These are phyloP conservation scores for Sebastes vulpes DNA, from an alignment of 2,797 vertebrate species.

Conservation along the genomic window DNA sequence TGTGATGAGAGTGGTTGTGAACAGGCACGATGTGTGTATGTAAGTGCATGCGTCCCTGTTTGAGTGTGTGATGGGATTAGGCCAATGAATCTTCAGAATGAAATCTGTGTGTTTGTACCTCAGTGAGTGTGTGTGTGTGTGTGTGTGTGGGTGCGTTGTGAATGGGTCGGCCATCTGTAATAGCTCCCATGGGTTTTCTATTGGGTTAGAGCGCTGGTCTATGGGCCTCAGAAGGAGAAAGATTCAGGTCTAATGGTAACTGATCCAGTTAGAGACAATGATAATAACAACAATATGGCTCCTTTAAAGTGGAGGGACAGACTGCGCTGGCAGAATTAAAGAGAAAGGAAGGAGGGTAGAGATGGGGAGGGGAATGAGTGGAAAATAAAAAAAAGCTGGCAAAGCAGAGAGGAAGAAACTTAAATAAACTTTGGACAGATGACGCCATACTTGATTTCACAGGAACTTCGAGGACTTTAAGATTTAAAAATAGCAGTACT, in stretches of 20 bases:
- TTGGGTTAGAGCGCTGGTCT: conserved; percentile 79
- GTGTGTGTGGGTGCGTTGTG: conserved; percentile 30
- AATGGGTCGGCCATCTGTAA: conserved; percentile 73
- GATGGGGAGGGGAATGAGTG: not conserved
- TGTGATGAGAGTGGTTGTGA: conserved; percentile 56
- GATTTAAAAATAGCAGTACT: conserved; percentile 9
- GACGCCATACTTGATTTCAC: not conserved
- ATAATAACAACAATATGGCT: conserved; percentile 82
- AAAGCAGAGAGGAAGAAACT: conserved; percentile 18
- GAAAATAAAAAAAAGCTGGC: not conserved
- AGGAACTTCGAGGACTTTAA: not conserved
- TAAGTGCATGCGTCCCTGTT: conserved; percentile 63
- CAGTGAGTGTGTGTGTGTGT: conserved; percentile 20
- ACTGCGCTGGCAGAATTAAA: conserved; percentile 36
- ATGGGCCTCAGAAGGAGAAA: conserved; percentile 79
- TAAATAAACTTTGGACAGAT: conserved; percentile 20
- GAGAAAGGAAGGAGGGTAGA: not conserved
- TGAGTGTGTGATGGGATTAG: conserved; percentile 76
- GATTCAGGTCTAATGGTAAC: conserved; percentile 84
- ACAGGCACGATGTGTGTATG: conserved; percentile 52
- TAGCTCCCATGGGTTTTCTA: conserved; percentile 80
- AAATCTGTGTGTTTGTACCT: conserved; percentile 69
- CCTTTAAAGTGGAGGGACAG: conserved; percentile 72
- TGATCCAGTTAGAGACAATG: conserved; percentile 81
- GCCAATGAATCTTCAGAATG: conserved; percentile 82